These are phyloP conservation scores for Orthonevra nobilis DNA, from an alignment of 2,888 invertebrate genomes.

Conservation along the genomic window DNA sequence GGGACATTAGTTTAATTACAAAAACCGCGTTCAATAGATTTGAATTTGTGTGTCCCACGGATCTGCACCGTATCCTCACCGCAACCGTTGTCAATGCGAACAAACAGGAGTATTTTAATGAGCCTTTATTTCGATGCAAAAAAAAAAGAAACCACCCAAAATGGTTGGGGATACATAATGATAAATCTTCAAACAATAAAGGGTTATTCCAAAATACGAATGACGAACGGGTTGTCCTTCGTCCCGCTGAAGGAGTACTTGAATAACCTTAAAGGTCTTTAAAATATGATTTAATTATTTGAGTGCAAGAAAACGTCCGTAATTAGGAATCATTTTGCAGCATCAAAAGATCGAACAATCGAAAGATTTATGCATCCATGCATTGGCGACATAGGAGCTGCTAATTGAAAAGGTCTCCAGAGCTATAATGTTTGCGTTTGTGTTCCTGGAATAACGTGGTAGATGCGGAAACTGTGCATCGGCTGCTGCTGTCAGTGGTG, in stretches of 20 bases:
- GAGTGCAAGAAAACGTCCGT: background rate
- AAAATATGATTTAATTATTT: too few species aligned
- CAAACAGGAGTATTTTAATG: slow-evolving; percentile 45
- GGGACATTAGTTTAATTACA: slow-evolving; percentile 70
- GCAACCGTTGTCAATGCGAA: slow-evolving; percentile 1
- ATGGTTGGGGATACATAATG: slow-evolving; percentile 21
- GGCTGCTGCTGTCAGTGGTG: slow-evolving; percentile 5
- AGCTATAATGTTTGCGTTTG: slow-evolving; percentile 12
- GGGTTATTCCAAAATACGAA: slow-evolving; percentile 9
- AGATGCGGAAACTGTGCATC: background rate
- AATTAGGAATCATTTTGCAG: slow-evolving; percentile 23
- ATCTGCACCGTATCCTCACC: slow-evolving; percentile 10
- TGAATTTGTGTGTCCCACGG: slow-evolving; percentile 46
- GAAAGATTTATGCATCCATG: slow-evolving; percentile 45
- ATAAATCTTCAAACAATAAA: background rate
- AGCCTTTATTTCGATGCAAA: slow-evolving; percentile 23
- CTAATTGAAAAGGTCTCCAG: slow-evolving; percentile 35
- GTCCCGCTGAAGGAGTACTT: too few species aligned
- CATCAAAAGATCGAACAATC: slow-evolving; percentile 32
- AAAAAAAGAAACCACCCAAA: background rate
- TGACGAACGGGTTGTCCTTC: background rate
- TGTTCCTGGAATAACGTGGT: background rate
- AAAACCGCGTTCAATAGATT: slow-evolving; percentile 68
- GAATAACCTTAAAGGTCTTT: too few species aligned
- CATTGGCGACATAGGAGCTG: background rate